Percentiles rank a stretch among this genome's conserved stretches.
Conservation (phyloP, 2,888 invertebrate species). For the Mechanitis messenoides region DNA sequence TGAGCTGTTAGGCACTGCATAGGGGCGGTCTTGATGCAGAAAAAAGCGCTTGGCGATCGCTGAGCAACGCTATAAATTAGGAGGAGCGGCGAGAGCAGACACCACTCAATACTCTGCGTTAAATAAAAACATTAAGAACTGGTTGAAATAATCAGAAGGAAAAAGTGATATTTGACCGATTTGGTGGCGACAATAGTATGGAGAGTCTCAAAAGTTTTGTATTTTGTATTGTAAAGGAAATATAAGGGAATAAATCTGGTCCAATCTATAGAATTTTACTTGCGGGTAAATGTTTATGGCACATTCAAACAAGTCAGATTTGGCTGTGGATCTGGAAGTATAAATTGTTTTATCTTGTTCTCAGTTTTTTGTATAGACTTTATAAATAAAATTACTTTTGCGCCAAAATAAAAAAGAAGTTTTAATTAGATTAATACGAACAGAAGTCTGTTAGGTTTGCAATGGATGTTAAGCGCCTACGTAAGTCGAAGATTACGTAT, state of each 20-base stretch:
- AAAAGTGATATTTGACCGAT: constrained; percentile 68
- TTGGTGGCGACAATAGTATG: constrained; percentile 48
- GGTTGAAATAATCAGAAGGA: constrained; percentile 67
- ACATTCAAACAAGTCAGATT: constrained; percentile 12
- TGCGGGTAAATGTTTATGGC: constrained; percentile 18
- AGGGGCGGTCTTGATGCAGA: constrained; percentile 40
- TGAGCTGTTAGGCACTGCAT: constrained; percentile 20
- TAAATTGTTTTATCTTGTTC: constrained; percentile 15
- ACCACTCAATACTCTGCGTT: constrained; percentile 69
- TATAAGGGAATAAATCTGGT: constrained; percentile 30
- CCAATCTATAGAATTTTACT: constrained; percentile 21
- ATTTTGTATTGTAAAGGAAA: constrained; percentile 24
- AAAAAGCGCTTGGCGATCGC: constrained; percentile 60
- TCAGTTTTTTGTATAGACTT: constrained; percentile 13
- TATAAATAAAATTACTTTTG: background rate
- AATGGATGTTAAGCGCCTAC: no score
- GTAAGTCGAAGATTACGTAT: no score
- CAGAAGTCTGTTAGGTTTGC: no score
- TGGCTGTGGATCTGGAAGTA: constrained; percentile 12
- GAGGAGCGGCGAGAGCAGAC: constrained; percentile 66
- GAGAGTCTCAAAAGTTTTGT: constrained; percentile 22
- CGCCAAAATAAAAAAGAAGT: no score
- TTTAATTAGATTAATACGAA: no score
- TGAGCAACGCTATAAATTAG: constrained; percentile 69
- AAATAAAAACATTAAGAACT: constrained; percentile 75